Base-by-base conservation (phyloP, 2,797 vertebrate species). In the Heterohyrax brucei region DNA sequence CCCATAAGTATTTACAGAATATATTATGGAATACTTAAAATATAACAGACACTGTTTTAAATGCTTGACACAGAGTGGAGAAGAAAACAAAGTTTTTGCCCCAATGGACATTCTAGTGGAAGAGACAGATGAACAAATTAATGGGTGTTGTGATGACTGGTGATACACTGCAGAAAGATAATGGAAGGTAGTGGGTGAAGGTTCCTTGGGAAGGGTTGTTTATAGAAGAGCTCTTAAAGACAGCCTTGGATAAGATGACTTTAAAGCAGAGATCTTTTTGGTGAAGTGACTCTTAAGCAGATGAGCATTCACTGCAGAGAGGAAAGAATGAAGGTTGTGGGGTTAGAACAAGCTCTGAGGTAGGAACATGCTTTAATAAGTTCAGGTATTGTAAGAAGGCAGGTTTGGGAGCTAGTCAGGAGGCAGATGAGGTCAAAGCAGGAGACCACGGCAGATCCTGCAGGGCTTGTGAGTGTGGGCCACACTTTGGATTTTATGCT, bases 261-360 rank as follows among this genome's bases (percentile, higher is more conserved):
- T 91, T 77, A 92, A 77, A 78, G 44, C 70, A 78, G 28, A 95
- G 44, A 80, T 68, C 46, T 93, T 76, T 94, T 78, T 82, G 77
- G 59, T 70, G 16, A 90, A 48, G 46, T 77, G 53, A 39, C 18
- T 87, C 59, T 92, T 53, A 83, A 83, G 48, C 5, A 61, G 22
- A 86, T 26, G 22, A 18, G 12, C 24, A 30, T 75, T 87, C 24
- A 46, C 46, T 48, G 30, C n/a, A 68, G 62, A 76, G 50, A 66
- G n/a, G 64, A 50, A 64, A 61, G 48, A 64, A 70, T 76, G 5
- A 2, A 0, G 1, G 22, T 33, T 21, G 9, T 68, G 4, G 30
- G 44, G 1, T 56, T 44, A 7, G 39, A 26, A 53, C 73, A 75
- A 22, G 12, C 28, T 18, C 24, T 78, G 50, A 82, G n/a, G 26